phyloP scores from a whole-genome alignment of 2,113 vertebrate genomes.

The Falco punctatus region DNA sequence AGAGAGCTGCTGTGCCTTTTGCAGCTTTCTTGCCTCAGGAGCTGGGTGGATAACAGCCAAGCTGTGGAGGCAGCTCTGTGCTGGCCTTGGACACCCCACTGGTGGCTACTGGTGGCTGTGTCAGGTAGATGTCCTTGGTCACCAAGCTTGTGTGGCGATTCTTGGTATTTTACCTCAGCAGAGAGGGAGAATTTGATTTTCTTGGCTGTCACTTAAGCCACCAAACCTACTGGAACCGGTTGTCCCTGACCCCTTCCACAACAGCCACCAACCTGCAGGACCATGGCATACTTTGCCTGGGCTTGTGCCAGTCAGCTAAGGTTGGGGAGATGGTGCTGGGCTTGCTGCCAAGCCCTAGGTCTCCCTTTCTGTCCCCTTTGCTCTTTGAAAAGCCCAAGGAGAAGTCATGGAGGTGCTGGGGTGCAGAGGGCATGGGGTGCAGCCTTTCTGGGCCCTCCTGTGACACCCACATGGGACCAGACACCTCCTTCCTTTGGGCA shows the following conservation, averaged over 20 bases:
- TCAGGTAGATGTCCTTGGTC: not conserved
- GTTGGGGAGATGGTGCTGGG: not conserved
- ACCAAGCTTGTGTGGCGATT: not conserved
- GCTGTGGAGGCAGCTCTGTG: not conserved
- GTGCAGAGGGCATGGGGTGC: rapidly evolving
- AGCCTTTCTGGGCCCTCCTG: not conserved
- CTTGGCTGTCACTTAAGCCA: not conserved
- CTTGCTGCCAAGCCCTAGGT: not conserved
- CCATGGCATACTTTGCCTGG: too few species aligned
- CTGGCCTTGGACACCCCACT: not conserved
- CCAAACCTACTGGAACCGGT: not conserved
- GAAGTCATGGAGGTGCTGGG: not conserved
- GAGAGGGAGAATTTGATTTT: too few species aligned
- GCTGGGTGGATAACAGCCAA: not conserved
- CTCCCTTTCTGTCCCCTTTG: too few species aligned
- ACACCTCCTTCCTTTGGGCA: not conserved
- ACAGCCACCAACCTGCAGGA: not conserved
- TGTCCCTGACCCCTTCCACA: not conserved
- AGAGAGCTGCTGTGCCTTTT: not conserved
- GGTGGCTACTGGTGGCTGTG: not conserved
- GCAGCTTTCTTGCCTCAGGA: not conserved
- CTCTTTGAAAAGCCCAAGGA: not conserved
- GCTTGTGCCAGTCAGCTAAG: not conserved
- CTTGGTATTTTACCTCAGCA: not conserved
- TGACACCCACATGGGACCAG: not conserved